Conservation (phyloP, 1,140 invertebrate species). For the Rhysida immarginata region DNA sequence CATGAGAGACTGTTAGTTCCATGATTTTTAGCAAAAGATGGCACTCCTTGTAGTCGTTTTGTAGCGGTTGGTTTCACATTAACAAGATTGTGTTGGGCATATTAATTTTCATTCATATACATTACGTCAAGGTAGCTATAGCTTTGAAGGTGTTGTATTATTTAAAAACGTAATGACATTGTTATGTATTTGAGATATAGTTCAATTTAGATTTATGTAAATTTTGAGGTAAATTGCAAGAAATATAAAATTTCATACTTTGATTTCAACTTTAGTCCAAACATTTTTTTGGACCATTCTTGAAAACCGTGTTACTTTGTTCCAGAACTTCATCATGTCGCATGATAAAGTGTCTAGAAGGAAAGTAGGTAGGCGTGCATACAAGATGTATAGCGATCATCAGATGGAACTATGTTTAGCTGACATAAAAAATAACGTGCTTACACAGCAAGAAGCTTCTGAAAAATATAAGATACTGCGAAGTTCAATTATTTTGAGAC, state of each 20-base stretch:
- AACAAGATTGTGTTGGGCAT: not conserved
- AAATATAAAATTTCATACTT: not conserved
- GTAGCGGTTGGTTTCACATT: not conserved
- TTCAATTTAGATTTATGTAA: not conserved
- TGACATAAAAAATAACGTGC: not conserved
- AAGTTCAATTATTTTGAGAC: not conserved
- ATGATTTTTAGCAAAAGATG: not conserved
- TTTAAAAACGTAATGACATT: not conserved
- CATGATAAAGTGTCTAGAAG: not conserved
- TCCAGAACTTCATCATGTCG: not conserved
- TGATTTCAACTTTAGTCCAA: not conserved
- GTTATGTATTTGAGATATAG: not conserved
- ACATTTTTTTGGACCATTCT: not conserved
- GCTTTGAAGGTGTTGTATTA: not conserved
- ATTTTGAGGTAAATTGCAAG: not conserved
- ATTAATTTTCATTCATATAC: not conserved
- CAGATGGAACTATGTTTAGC: not conserved
- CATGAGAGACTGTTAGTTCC: not conserved
- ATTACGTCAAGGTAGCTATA: not conserved
- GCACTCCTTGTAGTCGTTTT: not conserved
- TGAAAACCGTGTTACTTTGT: not conserved
- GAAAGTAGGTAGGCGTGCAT: not conserved
- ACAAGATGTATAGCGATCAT: not conserved
- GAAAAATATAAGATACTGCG: not conserved
- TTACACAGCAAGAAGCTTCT: not conserved